These are phyloP conservation scores for Pampusana beccarii DNA, from an alignment of 2,113 vertebrate genomes.

Conservation along the genomic window DNA sequence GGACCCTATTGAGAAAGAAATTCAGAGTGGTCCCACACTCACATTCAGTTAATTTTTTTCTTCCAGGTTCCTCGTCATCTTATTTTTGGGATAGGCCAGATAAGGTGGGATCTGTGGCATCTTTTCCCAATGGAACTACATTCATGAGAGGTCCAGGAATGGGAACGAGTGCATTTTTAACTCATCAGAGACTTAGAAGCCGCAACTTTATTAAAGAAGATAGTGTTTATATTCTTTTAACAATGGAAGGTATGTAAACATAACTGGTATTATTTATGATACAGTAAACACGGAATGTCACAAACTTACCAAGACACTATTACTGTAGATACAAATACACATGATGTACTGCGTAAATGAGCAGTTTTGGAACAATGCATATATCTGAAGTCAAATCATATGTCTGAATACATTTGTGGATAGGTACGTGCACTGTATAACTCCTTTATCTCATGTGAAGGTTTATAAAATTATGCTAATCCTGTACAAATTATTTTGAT, in stretches of 20 bases:
- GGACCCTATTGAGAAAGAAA: neutral
- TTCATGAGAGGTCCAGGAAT: slow-evolving; percentile 74
- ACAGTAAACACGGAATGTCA: neutral
- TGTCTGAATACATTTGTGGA: neutral
- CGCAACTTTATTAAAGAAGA: slow-evolving; percentile 86
- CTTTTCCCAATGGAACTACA: slow-evolving; percentile 77
- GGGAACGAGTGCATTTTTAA: slow-evolving; percentile 80
- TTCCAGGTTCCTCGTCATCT: neutral
- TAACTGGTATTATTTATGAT: neutral
- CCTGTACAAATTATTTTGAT: neutral
- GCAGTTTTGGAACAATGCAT: neutral
- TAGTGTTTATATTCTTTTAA: slow-evolving; percentile 81
- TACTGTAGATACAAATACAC: neutral
- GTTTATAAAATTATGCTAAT: neutral
- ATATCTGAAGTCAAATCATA: neutral
- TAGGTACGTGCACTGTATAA: neutral
- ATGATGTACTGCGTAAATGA: neutral
- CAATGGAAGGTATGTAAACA: slow-evolving; percentile 80
- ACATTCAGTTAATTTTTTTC: neutral
- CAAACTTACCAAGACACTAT: neutral
- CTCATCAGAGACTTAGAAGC: slow-evolving; percentile 77
- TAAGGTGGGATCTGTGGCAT: slow-evolving; percentile 75
- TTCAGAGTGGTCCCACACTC: neutral
- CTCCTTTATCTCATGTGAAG: neutral
- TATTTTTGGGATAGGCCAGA: slow-evolving; percentile 85